Base-by-base conservation (phyloP, 1,140 invertebrate genomes). In the Leucophenga varia region DNA sequence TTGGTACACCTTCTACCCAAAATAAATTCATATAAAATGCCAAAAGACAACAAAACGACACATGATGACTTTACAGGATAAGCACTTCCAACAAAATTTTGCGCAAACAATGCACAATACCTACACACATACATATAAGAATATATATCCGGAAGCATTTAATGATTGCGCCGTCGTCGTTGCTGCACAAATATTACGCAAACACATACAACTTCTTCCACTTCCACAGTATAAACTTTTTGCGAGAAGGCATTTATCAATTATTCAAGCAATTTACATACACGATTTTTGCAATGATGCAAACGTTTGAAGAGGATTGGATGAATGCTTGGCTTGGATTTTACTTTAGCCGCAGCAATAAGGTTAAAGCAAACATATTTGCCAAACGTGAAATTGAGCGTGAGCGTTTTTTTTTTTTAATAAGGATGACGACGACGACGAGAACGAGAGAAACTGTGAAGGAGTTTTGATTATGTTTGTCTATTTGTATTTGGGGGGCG, bases 391-490 rank as follows among this genome's bases (percentile, higher is more conserved):
- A 67, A 67, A 67, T 67, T 67, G 63, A 59, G 63, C 63, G 63
- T 67, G 59, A 67, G n/a, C n/a, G n/a, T n/a, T n/a, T n/a, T n/a
- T n/a, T n/a, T n/a, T n/a, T n/a, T n/a, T n/a, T n/a, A n/a, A n/a
- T n/a, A n/a, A n/a, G n/a, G n/a, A n/a, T n/a, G n/a, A n/a, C n/a
- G n/a, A n/a, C n/a, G n/a, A n/a, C n/a, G n/a, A n/a, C n/a, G n/a
- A n/a, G n/a, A n/a, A n/a, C n/a, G n/a, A n/a, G n/a, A n/a, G n/a
- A n/a, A n/a, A n/a, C n/a, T n/a, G n/a, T n/a, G n/a, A n/a, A n/a
- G n/a, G n/a, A n/a, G n/a, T 67, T 67, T 57, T 67, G 63, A 67
- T 67, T 67, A 67, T 67, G 63, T 67, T 67, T 67, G 63, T 65
- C 63, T 67, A 63, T 65, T 65, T 65, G 58, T 54, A 59, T 52